phyloP scores from a whole-genome alignment of 2,113 vertebrate genomes.

The Psittacus erithacus region DNA sequence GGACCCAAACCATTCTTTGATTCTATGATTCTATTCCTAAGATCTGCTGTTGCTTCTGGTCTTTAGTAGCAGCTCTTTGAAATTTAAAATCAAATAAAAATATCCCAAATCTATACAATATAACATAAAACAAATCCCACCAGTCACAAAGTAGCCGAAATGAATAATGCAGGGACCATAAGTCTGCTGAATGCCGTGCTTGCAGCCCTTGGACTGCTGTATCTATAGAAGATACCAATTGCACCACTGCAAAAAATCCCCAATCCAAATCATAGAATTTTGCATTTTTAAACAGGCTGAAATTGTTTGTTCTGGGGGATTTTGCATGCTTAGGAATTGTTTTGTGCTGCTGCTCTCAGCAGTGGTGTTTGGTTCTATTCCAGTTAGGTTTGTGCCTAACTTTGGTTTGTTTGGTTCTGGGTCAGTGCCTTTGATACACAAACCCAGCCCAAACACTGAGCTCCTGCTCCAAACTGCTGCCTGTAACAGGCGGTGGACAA shows the following conservation, averaged over 20 bases:
- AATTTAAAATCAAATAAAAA: fast-evolving
- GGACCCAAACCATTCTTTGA: background rate
- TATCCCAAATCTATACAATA: background rate
- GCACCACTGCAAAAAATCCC: background rate
- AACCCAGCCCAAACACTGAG: background rate
- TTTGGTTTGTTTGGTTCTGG: background rate
- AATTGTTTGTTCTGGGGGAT: background rate
- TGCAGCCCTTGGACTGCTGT: background rate
- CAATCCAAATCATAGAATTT: background rate
- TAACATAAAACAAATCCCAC: background rate
- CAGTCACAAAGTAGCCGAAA: background rate
- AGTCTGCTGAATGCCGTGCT: background rate
- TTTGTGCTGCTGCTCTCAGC: background rate
- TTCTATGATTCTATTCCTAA: background rate
- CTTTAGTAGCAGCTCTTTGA: background rate
- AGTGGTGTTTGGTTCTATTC: background rate
- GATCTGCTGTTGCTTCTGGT: background rate
- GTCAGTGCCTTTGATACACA: background rate
- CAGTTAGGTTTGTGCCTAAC: background rate
- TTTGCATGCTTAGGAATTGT: background rate
- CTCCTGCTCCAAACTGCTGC: background rate
- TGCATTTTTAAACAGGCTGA: background rate
- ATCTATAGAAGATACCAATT: background rate
- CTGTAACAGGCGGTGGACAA: background rate
- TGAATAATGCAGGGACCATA: background rate